Conservation (phyloP, 2,888 invertebrate species). For the Lissocephala sabroskyi region DNA sequence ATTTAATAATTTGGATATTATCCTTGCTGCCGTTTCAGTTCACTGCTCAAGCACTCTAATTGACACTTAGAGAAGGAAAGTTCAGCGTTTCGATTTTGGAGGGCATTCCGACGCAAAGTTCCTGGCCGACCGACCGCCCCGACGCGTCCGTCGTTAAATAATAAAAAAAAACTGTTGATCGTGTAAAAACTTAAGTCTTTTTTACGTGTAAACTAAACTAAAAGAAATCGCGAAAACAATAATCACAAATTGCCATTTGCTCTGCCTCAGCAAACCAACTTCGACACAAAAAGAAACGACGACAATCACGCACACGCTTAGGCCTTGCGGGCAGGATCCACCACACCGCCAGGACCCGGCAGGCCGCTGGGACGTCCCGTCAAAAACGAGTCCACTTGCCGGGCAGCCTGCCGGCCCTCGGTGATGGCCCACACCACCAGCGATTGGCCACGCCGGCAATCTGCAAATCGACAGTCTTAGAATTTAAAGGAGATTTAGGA, state of each 20-base stretch:
- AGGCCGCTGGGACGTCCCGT: conserved; percentile 82
- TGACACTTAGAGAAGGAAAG: conserved; percentile 31
- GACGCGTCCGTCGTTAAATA: not conserved
- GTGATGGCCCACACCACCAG: conserved; percentile 99
- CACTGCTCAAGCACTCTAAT: conserved; percentile 42
- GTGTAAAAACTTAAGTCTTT: conserved; percentile 57
- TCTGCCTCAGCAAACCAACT: conserved; percentile 33
- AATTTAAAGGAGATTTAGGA: not conserved
- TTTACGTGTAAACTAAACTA: conserved; percentile 53
- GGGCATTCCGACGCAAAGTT: conserved; percentile 34
- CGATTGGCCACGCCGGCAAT: conserved; percentile 99
- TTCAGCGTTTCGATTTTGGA: conserved; percentile 31
- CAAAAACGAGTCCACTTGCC: conserved; percentile 91
- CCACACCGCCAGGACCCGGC: conserved; percentile 94
- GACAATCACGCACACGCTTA: conserved; percentile 28
- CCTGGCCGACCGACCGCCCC: too few relatives aligned
- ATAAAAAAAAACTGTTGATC: conserved; percentile 34
- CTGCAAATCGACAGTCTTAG: conserved; percentile 73
- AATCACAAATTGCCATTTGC: conserved; percentile 53
- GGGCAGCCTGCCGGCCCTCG: conserved; percentile 98
- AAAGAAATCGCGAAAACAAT: conserved; percentile 61
- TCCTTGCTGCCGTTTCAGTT: too few relatives aligned
- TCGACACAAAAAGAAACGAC: conserved; percentile 25
- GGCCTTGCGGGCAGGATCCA: conserved; percentile 70
- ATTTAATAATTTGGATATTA: conserved; percentile 11